Evolutionary conservation across 2,113 vertebrate genomes (phyloP).

Genomic region (Burhinus bistriatus): DNA sequence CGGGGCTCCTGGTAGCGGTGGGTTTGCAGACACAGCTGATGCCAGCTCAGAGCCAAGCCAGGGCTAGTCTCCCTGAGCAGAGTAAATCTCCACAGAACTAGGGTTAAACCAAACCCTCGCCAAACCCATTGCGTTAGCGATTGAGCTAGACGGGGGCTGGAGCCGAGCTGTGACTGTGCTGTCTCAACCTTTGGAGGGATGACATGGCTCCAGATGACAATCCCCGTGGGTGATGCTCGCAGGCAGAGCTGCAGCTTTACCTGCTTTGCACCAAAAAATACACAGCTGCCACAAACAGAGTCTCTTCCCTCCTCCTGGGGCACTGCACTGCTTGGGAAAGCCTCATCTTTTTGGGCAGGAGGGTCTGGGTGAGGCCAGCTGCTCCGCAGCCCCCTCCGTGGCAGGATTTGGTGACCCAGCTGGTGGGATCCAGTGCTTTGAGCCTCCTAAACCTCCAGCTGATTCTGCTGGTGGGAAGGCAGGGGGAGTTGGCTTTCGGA

Average conservation of each 20-base stretch:
- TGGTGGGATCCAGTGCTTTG: neutral
- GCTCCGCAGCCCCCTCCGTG: neutral
- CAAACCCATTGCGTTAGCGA: rapidly evolving
- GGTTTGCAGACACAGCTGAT: neutral
- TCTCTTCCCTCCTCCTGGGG: rapidly evolving
- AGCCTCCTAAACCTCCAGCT: neutral
- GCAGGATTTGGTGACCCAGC: neutral
- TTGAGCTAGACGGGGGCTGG: neutral
- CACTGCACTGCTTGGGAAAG: neutral
- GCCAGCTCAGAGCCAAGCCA: neutral
- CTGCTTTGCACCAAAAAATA: neutral
- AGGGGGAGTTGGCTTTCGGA: neutral
- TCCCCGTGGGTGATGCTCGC: neutral
- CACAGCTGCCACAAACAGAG: rapidly evolving
- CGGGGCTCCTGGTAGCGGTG: neutral
- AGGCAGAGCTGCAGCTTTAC: neutral
- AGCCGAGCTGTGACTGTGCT: rapidly evolving
- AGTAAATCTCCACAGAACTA: neutral
- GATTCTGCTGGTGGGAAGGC: neutral
- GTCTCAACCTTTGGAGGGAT: neutral
- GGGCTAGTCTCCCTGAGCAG: neutral
- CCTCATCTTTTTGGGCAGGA: neutral
- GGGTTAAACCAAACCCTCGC: neutral
- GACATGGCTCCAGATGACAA: neutral
- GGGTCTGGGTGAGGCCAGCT: neutral